Base-by-base conservation (phyloP, 2,888 invertebrate species). In the Acronicta psi region DNA sequence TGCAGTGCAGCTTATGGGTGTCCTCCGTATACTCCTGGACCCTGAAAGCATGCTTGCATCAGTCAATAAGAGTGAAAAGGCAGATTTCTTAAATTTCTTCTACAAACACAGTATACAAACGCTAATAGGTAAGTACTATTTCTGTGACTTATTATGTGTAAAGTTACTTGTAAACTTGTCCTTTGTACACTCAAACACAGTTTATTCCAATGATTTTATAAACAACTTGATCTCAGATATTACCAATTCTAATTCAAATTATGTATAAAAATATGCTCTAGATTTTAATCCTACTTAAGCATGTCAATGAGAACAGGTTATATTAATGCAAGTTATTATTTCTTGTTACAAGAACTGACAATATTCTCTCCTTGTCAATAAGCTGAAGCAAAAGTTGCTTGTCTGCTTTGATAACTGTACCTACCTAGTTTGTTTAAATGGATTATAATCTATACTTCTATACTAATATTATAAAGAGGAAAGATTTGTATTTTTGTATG, bases 41-140 rank as follows among this genome's bases (percentile, higher is more conserved):
- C 99, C 99, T 8, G 99, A 99, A 90, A 99, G 99, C 89, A 99
- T 99, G 99, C 95, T 99, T 71, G 97, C 98, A 57, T 96, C 98
- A 53, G 96, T 97, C 53, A 98, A 98, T 91, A 98, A 99, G 93
- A 98, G 98, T 57, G 99, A 99, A 94, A 99, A 99, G 92, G 98
- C 98, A 16, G 99, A 99, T 90, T 99, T 99, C 91, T 95, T 99
- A 55, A 98, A 98, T 90, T 99, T 99, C 92, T 99, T 99, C 94
- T 99, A 99, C 94, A 99, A 99, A 91, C 98, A 99, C 93, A 99
- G 99, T 94, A 98, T 99, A 95, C 98, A 98, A 88, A 98, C 98
- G 53, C 95, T 99, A 79, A 98, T 99, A 94, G 97, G 97, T 97
- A 94, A 94, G 55, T 56, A 62, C 53, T 42, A 18, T 55, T 50